These are phyloP conservation scores for Bubalus kerabau DNA, from an alignment of 2,113 vertebrate genomes.

Conservation along the genomic window DNA sequence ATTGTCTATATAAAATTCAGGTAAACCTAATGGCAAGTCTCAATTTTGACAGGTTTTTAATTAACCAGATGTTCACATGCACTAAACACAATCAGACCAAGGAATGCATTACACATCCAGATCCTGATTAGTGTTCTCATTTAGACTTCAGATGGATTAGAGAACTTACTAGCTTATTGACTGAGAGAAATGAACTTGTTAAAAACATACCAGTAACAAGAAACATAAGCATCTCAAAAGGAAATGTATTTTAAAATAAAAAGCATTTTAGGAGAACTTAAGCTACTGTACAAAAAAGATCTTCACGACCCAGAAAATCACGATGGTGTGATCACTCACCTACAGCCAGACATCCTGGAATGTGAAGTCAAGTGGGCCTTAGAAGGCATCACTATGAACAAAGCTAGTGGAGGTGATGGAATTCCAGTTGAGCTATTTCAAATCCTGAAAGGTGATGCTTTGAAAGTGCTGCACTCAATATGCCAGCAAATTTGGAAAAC, in stretches of 20 bases:
- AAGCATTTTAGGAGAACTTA: neutral
- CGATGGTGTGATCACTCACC: no score
- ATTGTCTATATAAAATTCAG: neutral
- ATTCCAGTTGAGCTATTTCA: no score
- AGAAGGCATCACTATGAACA: no score
- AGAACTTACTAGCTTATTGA: neutral
- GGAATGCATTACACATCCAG: neutral
- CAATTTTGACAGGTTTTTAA: slow-evolving; percentile 27
- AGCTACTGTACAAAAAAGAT: neutral
- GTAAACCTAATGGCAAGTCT: neutral
- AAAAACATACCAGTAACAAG: neutral
- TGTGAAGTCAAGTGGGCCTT: no score
- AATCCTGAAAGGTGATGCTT: no score
- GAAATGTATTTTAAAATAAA: neutral
- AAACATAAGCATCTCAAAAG: slow-evolving; percentile 22
- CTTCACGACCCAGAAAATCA: no score
- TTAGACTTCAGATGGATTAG: slow-evolving; percentile 25
- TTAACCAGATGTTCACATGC: slow-evolving; percentile 36
- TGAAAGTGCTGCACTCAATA: no score
- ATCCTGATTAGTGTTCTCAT: slow-evolving; percentile 13
- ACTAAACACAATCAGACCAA: slow-evolving; percentile 21
- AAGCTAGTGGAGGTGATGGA: no score
- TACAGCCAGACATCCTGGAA: no score
- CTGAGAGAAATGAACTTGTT: slow-evolving; percentile 27
- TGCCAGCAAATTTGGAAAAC: no score